phyloP scores from a whole-genome alignment of 2,888 invertebrate species.

The Alviniconcha strummeri region DNA sequence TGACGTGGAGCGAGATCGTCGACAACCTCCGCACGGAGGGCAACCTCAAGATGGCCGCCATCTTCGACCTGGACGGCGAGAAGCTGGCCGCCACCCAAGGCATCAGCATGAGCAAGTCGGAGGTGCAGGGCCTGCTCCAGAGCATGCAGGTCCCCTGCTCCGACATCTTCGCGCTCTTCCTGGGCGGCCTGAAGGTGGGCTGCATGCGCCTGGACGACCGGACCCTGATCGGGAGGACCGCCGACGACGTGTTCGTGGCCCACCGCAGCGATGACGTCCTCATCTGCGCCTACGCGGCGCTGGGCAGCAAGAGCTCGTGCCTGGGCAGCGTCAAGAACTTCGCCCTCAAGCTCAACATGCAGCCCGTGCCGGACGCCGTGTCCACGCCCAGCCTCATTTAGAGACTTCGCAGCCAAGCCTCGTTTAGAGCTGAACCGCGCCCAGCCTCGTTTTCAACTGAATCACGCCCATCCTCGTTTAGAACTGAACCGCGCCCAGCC shows the following conservation, averaged over 20 bases:
- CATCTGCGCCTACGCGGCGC: slow-evolving; percentile 39
- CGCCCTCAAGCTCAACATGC: slow-evolving; percentile 35
- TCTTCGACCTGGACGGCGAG: slow-evolving; percentile 43
- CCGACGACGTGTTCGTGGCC: slow-evolving; percentile 40
- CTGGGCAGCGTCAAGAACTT: slow-evolving; percentile 44
- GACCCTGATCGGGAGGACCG: slow-evolving; percentile 41
- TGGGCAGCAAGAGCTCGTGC: slow-evolving; percentile 34
- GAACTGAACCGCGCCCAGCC: too few species aligned
- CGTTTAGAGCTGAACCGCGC: background rate
- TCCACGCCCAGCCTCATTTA: slow-evolving; percentile 39
- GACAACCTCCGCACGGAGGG: slow-evolving; percentile 44
- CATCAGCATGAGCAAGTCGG: slow-evolving; percentile 32
- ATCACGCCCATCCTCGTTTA: too few species aligned
- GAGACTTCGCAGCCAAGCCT: background rate
- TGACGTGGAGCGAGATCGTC: slow-evolving; percentile 49
- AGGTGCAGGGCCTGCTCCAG: slow-evolving; percentile 35
- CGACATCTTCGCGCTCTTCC: slow-evolving; percentile 38
- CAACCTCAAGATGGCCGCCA: slow-evolving; percentile 44
- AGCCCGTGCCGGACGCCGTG: slow-evolving; percentile 37
- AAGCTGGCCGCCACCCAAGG: slow-evolving; percentile 42
- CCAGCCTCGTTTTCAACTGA: too few species aligned
- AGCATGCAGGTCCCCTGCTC: slow-evolving; percentile 29
- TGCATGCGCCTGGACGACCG: slow-evolving; percentile 41
- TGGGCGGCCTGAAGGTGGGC: slow-evolving; percentile 40
- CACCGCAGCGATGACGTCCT: slow-evolving; percentile 39